phyloP scores from a whole-genome alignment of 2,888 invertebrate genomes.

The Eupithecia dodoneata region DNA sequence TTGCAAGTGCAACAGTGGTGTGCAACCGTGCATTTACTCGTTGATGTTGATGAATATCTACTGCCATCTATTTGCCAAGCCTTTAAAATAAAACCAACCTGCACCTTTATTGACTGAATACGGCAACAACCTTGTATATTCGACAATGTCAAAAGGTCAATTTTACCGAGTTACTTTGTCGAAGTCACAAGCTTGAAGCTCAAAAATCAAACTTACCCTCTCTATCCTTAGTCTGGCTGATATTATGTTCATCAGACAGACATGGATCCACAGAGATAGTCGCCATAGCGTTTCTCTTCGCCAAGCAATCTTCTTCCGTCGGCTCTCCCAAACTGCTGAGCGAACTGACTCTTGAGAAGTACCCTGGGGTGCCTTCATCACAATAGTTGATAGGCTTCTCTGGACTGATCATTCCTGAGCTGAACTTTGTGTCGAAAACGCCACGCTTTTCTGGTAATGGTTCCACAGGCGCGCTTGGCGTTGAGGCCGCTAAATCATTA shows the following conservation, averaged over 20 bases:
- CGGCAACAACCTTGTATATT: not conserved
- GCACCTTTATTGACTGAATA: not conserved
- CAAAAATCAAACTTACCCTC: conserved; percentile 64
- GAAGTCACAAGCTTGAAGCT: not conserved
- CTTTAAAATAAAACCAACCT: conserved; percentile 5
- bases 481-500: conserved; percentile 72
- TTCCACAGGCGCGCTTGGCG: conserved; percentile 58
- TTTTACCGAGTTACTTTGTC: not conserved
- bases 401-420: conserved; percentile 89
- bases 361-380: conserved; percentile 94
- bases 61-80: conserved; percentile 1
- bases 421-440: conserved; percentile 80
- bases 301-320: conserved; percentile 73
- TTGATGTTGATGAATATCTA: conserved; percentile 5
- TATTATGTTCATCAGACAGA: conserved; percentile 60
- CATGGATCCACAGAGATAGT: conserved; percentile 72
- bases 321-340: conserved; percentile 85
- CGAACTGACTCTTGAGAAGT: conserved; percentile 88
- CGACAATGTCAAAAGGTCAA: not conserved
- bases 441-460: conserved; percentile 64
- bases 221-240: conserved; percentile 72
- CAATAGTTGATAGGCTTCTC: conserved; percentile 93
- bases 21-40: conserved; percentile 20
- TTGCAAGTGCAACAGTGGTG: conserved; percentile 22
- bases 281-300: conserved; percentile 77